Base-by-base conservation (phyloP, 2,113 vertebrate genomes). In the Bubo bubo region DNA sequence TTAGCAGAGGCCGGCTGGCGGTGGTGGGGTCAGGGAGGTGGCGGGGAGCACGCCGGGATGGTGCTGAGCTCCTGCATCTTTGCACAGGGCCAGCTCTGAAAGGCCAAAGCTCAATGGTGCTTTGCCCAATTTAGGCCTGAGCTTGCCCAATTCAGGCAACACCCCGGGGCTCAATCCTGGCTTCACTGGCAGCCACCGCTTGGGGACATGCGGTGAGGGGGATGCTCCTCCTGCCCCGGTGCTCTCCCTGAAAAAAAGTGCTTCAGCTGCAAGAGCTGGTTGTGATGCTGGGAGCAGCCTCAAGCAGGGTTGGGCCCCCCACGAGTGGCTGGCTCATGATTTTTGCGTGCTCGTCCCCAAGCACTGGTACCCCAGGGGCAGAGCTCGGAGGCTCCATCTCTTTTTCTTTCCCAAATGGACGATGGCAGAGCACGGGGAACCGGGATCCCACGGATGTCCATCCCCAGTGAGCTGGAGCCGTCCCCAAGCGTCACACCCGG, bases 1-100 rank as follows among this genome's bases (percentile, higher is more conserved):
- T 70, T 53, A 47, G 71, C 72, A 49, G 68, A 68, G 60, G 70
- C 39, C 0, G 0, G 47, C 34, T 50, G 58, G 67, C 5, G 14
- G 64, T 4, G 63, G 30, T 10, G 83, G 47, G 45, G 59, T 19
- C 5, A 0, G 86, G 60, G 56, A 52, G 32, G 43, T 21, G 60
- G 77, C 2, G 0, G 6, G 66, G 60, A 66, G 23, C 34, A 41
- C 5, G 2, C 5, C 0, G 0, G 55, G 80, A 49, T 21, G 32
- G 53, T 71, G 84, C 21, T 2, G 8, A 27, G 35, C 83, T 83
- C 67, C 63, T 22, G 39, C 1, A 3, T 37, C 39, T 66, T 53
- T 9, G 49, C 70, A 6, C 0, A 1, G 70, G 68, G 37, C 63
- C 76, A 59, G 68, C n/a, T 43, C 75, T 14, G n/a, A 24, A 49